Base-by-base conservation (phyloP, 2,888 invertebrate species). In the Dendrolimus houi region DNA sequence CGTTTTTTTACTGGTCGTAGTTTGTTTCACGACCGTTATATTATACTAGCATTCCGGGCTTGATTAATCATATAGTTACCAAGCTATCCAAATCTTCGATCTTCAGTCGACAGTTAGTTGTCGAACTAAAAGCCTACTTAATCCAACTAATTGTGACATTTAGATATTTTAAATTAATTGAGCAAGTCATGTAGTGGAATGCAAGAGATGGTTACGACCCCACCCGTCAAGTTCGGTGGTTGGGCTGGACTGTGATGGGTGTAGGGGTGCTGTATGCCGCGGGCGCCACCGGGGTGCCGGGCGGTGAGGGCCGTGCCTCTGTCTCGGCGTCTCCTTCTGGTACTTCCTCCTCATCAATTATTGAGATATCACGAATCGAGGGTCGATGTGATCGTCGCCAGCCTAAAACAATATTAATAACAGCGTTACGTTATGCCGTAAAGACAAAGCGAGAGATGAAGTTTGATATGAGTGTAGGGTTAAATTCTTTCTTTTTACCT, bases 311-410 rank as follows among this genome's bases (percentile, higher is more conserved):
- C 6, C 72, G 70, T 1, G 68, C 74, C 55, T 82, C 81, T 1
- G 72, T 77, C 64, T 88, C 91, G 12, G 81, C 83, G 62, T 87
- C 90, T 7, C 82, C 79, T 61, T 94, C 94, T 40, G 92, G 92
- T 64, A 95, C 92, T 65, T 96, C 96, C 70, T 95, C 95, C 74
- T 96, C 96, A 72, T 96, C 95, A 77, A 96, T 96, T 78, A 97
- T 96, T 64, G 96, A 95, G 62, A 97, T 96, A 79, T 96, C 96
- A 55, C 96, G 93, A 58, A 97, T 95, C 0, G 96, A 96, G 6
- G 96, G 96, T 60, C 96, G 91, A 74, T 96, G 95, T 55, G 95
- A 94, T 64, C 96, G 92, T 14, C 95, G 92, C 96, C 96, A 96
- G 59, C 95, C 95, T 87, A 71, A 1, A 65, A 58, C 6, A 29